phyloP scores from a whole-genome alignment of 2,113 vertebrate genomes.

The Ranitomeya imitator region DNA sequence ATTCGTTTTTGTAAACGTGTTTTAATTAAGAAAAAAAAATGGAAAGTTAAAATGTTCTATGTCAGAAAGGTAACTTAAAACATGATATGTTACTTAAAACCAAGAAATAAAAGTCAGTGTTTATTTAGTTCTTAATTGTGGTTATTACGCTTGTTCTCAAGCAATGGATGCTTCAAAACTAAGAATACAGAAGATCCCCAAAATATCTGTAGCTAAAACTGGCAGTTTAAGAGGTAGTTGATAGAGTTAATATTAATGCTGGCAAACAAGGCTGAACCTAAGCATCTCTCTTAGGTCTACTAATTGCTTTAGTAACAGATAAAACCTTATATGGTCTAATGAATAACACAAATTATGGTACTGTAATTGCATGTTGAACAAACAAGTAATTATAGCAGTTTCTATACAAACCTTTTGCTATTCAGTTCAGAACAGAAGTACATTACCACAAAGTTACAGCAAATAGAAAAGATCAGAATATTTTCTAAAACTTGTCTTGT shows the following conservation, averaged over 20 bases:
- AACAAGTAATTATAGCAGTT: background rate
- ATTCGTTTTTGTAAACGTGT: constrained; percentile 80
- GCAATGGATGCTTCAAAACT: constrained; percentile 66
- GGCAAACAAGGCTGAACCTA: constrained; percentile 38
- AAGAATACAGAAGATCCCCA: constrained; percentile 61
- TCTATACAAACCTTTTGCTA: constrained; percentile 65
- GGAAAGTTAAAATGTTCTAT: constrained; percentile 70
- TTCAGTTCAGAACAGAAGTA: constrained; percentile 63
- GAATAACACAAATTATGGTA: background rate
- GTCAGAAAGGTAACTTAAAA: constrained; percentile 76
- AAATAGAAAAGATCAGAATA: background rate
- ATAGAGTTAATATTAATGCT: constrained; percentile 63
- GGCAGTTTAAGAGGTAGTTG: constrained; percentile 77
- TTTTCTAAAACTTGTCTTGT: constrained; percentile 69
- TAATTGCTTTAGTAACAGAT: background rate
- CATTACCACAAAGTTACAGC: constrained; percentile 67
- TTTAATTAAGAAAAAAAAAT: constrained; percentile 73
- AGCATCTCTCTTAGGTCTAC: background rate
- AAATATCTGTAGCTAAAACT: constrained; percentile 67
- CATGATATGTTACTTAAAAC: constrained; percentile 73
- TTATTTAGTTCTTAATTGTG: constrained; percentile 81
- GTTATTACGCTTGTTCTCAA: constrained; percentile 69
- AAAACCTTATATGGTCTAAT: background rate
- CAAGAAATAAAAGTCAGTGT: constrained; percentile 70
- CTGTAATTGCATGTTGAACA: background rate